These are phyloP conservation scores for Oligia fasciuncula DNA, from an alignment of 2,888 invertebrate genomes.

Conservation along the genomic window DNA sequence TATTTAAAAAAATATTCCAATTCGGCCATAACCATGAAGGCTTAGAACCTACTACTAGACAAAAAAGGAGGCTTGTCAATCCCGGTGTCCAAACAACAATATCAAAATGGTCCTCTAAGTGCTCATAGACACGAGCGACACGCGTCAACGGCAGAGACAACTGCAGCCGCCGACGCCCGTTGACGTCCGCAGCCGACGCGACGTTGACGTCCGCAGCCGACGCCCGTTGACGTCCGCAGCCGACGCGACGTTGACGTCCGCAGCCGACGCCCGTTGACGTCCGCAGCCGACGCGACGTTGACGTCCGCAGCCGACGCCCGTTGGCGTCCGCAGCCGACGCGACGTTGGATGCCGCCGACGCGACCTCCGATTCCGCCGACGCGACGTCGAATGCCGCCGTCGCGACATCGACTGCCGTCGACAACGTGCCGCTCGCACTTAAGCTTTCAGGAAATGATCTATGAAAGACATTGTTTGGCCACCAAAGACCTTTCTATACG, in stretches of 20 bases:
- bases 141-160: background rate
- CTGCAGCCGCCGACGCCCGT: background rate
- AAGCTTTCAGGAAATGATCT: background rate
- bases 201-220: background rate
- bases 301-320: background rate
- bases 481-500: slow-evolving; percentile 4
- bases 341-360: background rate
- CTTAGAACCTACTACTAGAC: slow-evolving; percentile 13
- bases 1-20: background rate
- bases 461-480: slow-evolving; percentile 7
- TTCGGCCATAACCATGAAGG: background rate
- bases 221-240: background rate
- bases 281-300: background rate
- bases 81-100: slow-evolving; percentile 10
- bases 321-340: background rate
- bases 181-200: background rate
- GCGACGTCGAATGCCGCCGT: background rate
- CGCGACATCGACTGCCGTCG: background rate
- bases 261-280: background rate
- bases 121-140: background rate
- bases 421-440: background rate
- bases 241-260: too few species aligned
- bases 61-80: background rate
- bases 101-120: background rate
- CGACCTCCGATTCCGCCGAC: background rate